Evolutionary conservation across 2,888 invertebrate species (phyloP).

Genomic region (Apeira syringaria): DNA sequence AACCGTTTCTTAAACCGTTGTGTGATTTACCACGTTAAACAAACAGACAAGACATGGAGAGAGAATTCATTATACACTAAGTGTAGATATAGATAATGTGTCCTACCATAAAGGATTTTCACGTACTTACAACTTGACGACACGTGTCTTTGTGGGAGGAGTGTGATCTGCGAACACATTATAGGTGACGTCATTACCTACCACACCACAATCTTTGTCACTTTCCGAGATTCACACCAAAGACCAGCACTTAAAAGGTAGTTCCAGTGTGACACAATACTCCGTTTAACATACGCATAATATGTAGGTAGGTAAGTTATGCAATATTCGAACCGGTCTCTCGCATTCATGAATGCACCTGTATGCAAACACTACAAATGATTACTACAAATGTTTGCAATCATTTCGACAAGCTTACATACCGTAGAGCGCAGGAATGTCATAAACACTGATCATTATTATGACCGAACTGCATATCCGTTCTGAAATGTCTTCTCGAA

Average conservation of each 20-base stretch:
- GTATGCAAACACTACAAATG: conserved; percentile 42
- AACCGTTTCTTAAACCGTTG: too few relatives aligned
- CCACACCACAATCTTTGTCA: conserved; percentile 60
- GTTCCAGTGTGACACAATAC: conserved; percentile 57
- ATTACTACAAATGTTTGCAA: conserved; percentile 17
- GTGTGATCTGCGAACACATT: conserved; percentile 65
- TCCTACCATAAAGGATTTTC: too few relatives aligned
- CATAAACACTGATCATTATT: conserved; percentile 41
- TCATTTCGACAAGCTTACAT: conserved; percentile 22
- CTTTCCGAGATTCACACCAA: conserved; percentile 32
- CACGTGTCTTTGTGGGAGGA: conserved; percentile 73
- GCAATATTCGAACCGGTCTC: conserved; percentile 59
- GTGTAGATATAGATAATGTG: too few relatives aligned
- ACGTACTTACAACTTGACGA: conserved; percentile 39
- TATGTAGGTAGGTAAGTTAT: conserved; percentile 41
- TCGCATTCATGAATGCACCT: conserved; percentile 63
- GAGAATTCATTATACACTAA: too few relatives aligned
- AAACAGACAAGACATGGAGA: too few relatives aligned
- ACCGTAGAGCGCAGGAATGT: conserved; percentile 24
- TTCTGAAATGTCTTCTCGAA: conserved; percentile 59
- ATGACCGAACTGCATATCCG: conserved; percentile 41
- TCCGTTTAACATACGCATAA: conserved; percentile 42
- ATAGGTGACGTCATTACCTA: conserved; percentile 74
- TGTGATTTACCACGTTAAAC: too few relatives aligned
- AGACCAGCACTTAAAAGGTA: conserved; percentile 40